Percentiles rank a stretch among this genome's conserved stretches.
These are phyloP conservation scores for Sanderia malayensis DNA, from an alignment of 30 jellyfish, hydroid and myxozoan genomes.

Conservation along the genomic window DNA sequence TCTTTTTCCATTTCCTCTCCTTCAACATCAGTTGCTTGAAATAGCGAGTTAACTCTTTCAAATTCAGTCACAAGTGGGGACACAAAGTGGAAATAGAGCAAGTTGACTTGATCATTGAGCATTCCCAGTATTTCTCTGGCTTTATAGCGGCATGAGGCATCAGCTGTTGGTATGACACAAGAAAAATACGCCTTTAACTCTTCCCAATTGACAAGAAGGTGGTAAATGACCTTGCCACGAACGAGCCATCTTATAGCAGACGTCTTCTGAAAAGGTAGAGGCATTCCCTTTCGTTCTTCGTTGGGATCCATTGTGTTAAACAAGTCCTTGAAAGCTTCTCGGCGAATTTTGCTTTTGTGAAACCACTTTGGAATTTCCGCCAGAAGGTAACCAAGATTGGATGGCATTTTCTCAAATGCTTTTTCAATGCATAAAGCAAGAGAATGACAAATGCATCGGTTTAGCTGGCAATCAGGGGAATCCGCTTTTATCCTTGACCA, in stretches of 20 bases:
- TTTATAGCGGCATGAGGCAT: slow-evolving; percentile 14
- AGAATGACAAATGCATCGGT: slow-evolving; percentile 63
- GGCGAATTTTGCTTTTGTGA: slow-evolving; percentile 12
- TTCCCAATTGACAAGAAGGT: slow-evolving; percentile 67
- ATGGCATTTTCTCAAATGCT: slow-evolving; percentile 7
- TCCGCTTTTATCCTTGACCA: slow-evolving; percentile 45
- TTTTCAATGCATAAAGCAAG: slow-evolving; percentile 45
- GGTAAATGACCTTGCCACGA: slow-evolving; percentile 62
- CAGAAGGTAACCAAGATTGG: slow-evolving; percentile 21
- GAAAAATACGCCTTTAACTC: slow-evolving; percentile 62
- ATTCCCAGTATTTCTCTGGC: slow-evolving; percentile 57
- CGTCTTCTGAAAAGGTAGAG: not conserved
- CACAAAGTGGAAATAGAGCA: slow-evolving; percentile 42
- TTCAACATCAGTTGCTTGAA: slow-evolving; percentile 71
- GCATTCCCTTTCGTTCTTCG: not conserved
- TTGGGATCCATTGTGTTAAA: slow-evolving; percentile 6
- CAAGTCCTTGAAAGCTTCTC: slow-evolving; percentile 21
- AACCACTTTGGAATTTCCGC: slow-evolving; percentile 61
- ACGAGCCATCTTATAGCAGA: slow-evolving; percentile 57
- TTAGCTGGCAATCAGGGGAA: slow-evolving; percentile 50
- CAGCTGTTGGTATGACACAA: slow-evolving; percentile 32
- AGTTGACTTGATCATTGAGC: slow-evolving; percentile 49
- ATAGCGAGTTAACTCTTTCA: slow-evolving; percentile 49
- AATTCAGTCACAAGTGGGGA: slow-evolving; percentile 54
- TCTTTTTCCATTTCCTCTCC: slow-evolving; percentile 39